Evolutionary conservation across 1,140 invertebrate genomes (phyloP), one percentile per base, ranked within the genome.

Genomic region (Hylyphantes graminicola): DNA sequence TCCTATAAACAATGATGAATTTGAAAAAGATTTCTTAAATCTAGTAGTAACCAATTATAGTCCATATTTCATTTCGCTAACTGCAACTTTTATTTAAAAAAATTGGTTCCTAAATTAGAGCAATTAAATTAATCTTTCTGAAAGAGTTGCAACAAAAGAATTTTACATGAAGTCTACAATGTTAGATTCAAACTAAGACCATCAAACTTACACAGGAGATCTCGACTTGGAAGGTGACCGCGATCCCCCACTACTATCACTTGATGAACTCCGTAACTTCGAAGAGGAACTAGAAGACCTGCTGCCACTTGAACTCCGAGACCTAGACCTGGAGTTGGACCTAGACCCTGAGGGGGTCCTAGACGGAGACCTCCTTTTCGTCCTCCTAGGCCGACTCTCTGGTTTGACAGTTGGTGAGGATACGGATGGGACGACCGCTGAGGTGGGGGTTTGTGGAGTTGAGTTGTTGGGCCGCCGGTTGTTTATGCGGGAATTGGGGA

Each of bases 291-390:
- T 86, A 48, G 86, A 83, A 53, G 87, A 86, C 35, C 81, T 57
- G 21, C 81, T 86, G 54, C 64, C 86, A 73, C 82, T 86, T n/a
- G 75, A 84, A 75, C 87, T 87, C 19, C 74, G 70, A 0, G 87
- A 86, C 17, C 86, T 84, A 10, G 86, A 87, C 70, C 85, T 68
- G 53, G 86, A 86, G 4, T 77, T 50, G n/a, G 86, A 87, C 61
- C 81, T 86, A 83, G 91, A 91, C 85, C 87, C 91, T 90, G 89
- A 93, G 53, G 91, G 89, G 9, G 87, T 86, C 74, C 88, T 88
- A 64, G 88, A 89, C 53, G 87, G 88, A 17, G 89, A 89, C 54
- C 89, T 85, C 10, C 88, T 88, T 65, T 87, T 72, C 54, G 72
- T 63, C 48, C 87, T 85, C 65, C 87, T 88, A 13, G 81, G 85